Base-by-base conservation (phyloP, 2,797 vertebrate genomes). In the Mormyrops attenuatus region DNA sequence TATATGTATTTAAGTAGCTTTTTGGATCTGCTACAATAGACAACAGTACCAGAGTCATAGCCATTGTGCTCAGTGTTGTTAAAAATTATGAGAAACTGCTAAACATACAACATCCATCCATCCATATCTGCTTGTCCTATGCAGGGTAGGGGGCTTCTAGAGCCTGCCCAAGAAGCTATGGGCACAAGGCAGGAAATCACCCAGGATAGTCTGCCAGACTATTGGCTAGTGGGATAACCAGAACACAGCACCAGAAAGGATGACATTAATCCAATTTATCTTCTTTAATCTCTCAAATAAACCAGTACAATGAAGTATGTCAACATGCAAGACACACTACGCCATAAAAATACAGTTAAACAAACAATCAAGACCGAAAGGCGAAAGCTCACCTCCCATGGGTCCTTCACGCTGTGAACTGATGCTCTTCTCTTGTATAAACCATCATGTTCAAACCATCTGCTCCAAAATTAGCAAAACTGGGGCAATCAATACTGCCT, bases 211-310 rank as follows among this genome's bases (percentile, higher is more conserved):
- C 38, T 82, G 41, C 47, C 77, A 44, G 77, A 82, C 20, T 82
- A 47, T 8, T n/a, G 20, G 20, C 20, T 47, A 82, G 20, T n/a
- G 38, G 41, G 41, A 82, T 82, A 47, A 47, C 38, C 17, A 82
- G 41, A 82, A 82, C 41, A 52, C 26, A 50, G 49, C n/a, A 50
- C 9, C 49, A 52, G 20, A 52, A 34, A 85, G 22, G 13, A 52
- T 15, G 9, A 52, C 49, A 50, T 85, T 26, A 47, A 50, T 85
- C 44, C 26, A 66, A 22, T 47, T 85, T 26, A 34, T 89, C 44
- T 73, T 38, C 63, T 87, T 63, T 89, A 87, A 89, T 87, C 22
- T 87, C 20, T 8, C 22, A 89, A 69, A 89, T 22, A 87, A 89
- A 87, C 89, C 38, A 77, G 49, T 30, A 34, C 6, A 63, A 89